Base-by-base conservation (phyloP, 2,113 vertebrate species). In the Campylorhamphus procurvoides region DNA sequence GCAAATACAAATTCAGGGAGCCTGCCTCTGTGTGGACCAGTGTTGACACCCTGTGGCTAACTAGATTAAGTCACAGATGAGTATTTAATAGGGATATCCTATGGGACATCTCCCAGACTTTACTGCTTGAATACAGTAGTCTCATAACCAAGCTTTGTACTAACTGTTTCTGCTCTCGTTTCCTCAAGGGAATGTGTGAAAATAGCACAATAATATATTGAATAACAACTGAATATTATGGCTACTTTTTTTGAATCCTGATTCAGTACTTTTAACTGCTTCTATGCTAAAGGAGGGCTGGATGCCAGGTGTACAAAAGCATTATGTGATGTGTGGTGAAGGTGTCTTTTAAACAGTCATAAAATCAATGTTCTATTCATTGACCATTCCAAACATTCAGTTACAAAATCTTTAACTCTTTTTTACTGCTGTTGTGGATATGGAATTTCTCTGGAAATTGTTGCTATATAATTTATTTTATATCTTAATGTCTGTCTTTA, bases 31-130 rank as follows among this genome's bases (percentile, higher is more conserved):
- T 58, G 56, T 89, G 96, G 92, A 94, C 88, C 68, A 56, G 77
- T 60, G 88, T 93, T 87, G 92, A 96, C 72, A 95, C 92, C 76
- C 92, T 83, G 71, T 79, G 89, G 95, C 84, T 94, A 95, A 49
- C 79, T 42, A 81, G 76, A 90, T 96, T 87, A 56, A 40, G 67
- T 91, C 69, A 79, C 62, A 87, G 95, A 81, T 53, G 73, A 89
- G 67, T 44, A 46, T 94, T 92, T 91, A 76, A 46, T 35, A 46
- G 37, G 47, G 62, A 40, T 85, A 13, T 87, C 92, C 91, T 96
- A n/a, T 35, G 89, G 76, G 75, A 71, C 29, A 42, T 93, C 82
- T 95, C 87, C 69, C 44, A 73, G 63, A 49, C 44, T 87, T 87
- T 25, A 11, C 55, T 93, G 9, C 25, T 85, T 18, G 44, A 84